Evolutionary conservation across 1,140 invertebrate genomes (phyloP), one percentile per base, ranked within the genome.

Genomic region (Apis florea): DNA sequence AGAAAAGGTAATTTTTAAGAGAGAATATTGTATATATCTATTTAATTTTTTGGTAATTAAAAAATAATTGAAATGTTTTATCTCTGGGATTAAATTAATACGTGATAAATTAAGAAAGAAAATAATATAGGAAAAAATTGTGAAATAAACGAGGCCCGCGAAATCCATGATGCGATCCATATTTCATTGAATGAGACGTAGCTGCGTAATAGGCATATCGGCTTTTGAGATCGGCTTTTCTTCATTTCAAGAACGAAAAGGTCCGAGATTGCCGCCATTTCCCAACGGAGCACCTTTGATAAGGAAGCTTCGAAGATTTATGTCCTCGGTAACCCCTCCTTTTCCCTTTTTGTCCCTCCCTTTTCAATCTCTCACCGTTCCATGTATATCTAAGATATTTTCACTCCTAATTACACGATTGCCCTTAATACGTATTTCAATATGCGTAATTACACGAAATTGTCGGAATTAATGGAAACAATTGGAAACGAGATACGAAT

Each of bases 181-280:
- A 58, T 53, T 17, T 54, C 24, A 47, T 31, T 6, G 63, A 49
- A 31, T 47, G 40, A 61, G 10, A 56, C 15, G 31, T 53, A 86
- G 26, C 80, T 61, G 47, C 40, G 64, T 58, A 68, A 85, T 83
- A 83, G 67, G 49, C 80, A 83, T 89, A 91, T 91, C 90, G 78
- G 86, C 83, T 49, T 40, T 83, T 74, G 75, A 83, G 83, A 92
- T 90, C 88, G 87, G 86, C 85, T 90, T 83, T 82, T 86, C 88
- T 90, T 91, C 86, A 88, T 91, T 91, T 89, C 85, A 67, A 89
- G 90, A 91, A 89, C 80, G 74, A 91, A 90, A 90, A 89, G 82
- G 75, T 84, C 66, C 70, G 78, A 88, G 85, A 87, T 88, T 88
- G 85, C 86, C 85, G 75, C 86, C 86, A 88, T 88, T 88, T 87